Percentiles rank a stretch among this genome's conserved stretches.
phyloP scores from a whole-genome alignment of 1,140 invertebrate genomes.

The Bombus fervidus region DNA sequence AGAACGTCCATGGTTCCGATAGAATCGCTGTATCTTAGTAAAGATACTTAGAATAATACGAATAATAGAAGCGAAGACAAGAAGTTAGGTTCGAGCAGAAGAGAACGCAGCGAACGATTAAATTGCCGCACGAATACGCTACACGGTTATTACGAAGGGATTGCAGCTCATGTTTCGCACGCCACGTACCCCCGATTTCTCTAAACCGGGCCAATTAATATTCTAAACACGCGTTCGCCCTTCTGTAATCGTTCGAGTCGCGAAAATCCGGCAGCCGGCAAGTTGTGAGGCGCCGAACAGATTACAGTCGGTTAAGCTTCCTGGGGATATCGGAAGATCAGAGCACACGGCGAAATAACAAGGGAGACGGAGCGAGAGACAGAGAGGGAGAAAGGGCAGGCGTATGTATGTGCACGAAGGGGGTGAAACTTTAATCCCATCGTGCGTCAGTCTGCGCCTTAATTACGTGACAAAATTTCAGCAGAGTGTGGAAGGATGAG shows the following conservation, averaged over 20 bases:
- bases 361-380: slow-evolving; percentile 14
- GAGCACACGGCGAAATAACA: slow-evolving; percentile 54
- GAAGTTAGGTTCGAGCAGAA: neutral
- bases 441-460: slow-evolving; percentile 53
- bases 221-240: slow-evolving; percentile 66
- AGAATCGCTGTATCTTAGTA: too few relatives aligned
- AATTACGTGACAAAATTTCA: slow-evolving; percentile 65
- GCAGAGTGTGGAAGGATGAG: slow-evolving; percentile 34
- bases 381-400: neutral
- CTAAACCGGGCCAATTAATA: slow-evolving; percentile 72
- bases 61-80: neutral
- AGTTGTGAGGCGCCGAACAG: slow-evolving; percentile 64
- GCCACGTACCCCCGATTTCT: slow-evolving; percentile 64
- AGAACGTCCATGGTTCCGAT: too few relatives aligned
- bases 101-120: neutral
- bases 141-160: slow-evolving; percentile 25
- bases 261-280: slow-evolving; percentile 65
- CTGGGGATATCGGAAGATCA: slow-evolving; percentile 54
- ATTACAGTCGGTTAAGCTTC: slow-evolving; percentile 70
- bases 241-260: slow-evolving; percentile 57
- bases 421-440: slow-evolving; percentile 59
- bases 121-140: neutral
- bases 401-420: neutral
- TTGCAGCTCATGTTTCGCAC: slow-evolving; percentile 11
- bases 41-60: too few relatives aligned